phyloP scores from a whole-genome alignment of 2,888 invertebrate genomes.

The Leucophenga montana region DNA sequence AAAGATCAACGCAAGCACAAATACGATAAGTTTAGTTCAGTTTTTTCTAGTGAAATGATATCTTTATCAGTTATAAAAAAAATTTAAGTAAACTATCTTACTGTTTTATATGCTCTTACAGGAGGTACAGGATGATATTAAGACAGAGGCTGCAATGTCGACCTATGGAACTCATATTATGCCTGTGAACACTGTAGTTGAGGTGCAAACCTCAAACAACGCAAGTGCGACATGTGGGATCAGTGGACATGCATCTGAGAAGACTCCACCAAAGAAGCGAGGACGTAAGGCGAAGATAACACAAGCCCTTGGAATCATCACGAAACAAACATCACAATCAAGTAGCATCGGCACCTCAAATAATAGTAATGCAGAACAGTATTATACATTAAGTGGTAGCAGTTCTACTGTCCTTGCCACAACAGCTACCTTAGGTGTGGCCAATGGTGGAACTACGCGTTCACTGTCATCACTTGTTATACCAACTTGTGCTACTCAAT shows the following conservation, averaged over 20 bases:
- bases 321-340: neutral
- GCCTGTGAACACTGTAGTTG: slow-evolving; percentile 25
- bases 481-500: slow-evolving; percentile 30
- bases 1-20: too few relatives aligned
- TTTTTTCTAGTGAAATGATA: too few relatives aligned
- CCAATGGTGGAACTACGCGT: slow-evolving; percentile 46
- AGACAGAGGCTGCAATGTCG: neutral
- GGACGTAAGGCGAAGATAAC: slow-evolving; percentile 69
- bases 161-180: neutral
- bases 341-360: slow-evolving; percentile 7
- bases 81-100: too few relatives aligned
- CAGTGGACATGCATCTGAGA: slow-evolving; percentile 53
- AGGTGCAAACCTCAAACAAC: neutral
- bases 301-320: neutral
- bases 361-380: neutral
- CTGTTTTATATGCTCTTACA: slow-evolving; percentile 40
- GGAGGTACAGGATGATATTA: slow-evolving; percentile 39
- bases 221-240: neutral
- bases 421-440: slow-evolving; percentile 14
- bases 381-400: neutral
- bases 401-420: neutral
- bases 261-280: slow-evolving; percentile 70
- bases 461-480: neutral
- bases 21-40: neutral
- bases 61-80: too few relatives aligned